phyloP scores from a whole-genome alignment of 2,888 invertebrate genomes.

The Erebia palarica region DNA sequence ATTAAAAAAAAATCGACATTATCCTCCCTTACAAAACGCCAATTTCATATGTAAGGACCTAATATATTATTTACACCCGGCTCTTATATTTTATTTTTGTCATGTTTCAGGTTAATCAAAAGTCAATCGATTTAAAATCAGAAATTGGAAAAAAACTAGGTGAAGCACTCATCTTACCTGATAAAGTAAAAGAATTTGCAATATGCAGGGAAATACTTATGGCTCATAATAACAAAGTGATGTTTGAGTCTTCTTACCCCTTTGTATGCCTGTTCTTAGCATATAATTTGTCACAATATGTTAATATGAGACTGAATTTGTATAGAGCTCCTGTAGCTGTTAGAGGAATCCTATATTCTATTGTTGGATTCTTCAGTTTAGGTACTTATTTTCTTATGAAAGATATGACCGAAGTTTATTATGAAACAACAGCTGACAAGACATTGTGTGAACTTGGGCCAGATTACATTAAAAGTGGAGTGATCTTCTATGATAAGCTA shows the following conservation, averaged over 20 bases:
- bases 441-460: conserved; percentile 82
- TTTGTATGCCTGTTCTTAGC: conserved; percentile 70
- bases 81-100: conserved; percentile 28
- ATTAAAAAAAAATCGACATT: too few species aligned
- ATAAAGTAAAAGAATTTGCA: conserved; percentile 90
- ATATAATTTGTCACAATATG: conserved; percentile 74
- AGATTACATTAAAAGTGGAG: conserved; percentile 87
- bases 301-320: conserved; percentile 82
- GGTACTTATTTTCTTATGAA: conserved; percentile 85
- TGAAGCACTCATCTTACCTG: conserved; percentile 87
- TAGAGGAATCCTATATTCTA: conserved; percentile 74
- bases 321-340: conserved; percentile 77
- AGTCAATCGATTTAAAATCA: conserved; percentile 85
- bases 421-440: conserved; percentile 85
- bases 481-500: conserved; percentile 88
- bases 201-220: conserved; percentile 89
- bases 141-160: conserved; percentile 84
- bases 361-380: conserved; percentile 80
- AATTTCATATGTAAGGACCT: too few species aligned
- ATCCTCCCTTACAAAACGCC: too few species aligned
- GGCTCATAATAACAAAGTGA: conserved; percentile 81
- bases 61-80: background rate
- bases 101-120: conserved; percentile 80
- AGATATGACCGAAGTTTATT: conserved; percentile 84
- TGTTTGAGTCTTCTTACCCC: conserved; percentile 81